phyloP scores from a whole-genome alignment of 2,888 invertebrate species.

The Agrotis exclamationis region DNA sequence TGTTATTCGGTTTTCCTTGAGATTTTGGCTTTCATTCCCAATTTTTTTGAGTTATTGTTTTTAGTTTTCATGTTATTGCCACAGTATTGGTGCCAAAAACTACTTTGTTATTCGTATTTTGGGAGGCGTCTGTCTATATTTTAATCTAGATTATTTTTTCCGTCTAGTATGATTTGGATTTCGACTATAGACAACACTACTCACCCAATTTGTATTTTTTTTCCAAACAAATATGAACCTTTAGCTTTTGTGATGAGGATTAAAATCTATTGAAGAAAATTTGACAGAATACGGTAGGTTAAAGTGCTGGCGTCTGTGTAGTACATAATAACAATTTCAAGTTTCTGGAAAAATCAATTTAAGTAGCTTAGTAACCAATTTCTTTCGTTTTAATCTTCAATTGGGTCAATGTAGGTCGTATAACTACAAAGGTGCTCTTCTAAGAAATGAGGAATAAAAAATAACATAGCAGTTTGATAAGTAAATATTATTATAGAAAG shows the following conservation, averaged over 20 bases:
- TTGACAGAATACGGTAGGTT: no score
- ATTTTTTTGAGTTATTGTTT: conserved; percentile 41
- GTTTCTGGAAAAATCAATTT: conserved; percentile 2
- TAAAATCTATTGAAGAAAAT: no score
- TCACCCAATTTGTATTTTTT: no score
- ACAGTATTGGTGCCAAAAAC: conserved; percentile 45
- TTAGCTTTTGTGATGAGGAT: no score
- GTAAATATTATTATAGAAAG: not conserved
- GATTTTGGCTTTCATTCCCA: conserved; percentile 40
- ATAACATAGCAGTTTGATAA: not conserved
- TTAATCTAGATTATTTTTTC: conserved; percentile 32
- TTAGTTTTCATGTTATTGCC: conserved; percentile 32
- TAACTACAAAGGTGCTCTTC: not conserved
- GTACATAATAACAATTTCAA: conserved; percentile 3
- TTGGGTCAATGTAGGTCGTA: not conserved
- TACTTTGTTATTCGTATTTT: conserved; percentile 47
- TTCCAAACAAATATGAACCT: no score
- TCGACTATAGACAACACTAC: no score
- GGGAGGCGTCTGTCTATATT: conserved; percentile 9
- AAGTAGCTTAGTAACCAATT: not conserved
- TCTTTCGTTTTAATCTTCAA: not conserved
- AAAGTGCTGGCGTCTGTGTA: no score
- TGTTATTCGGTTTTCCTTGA: conserved; percentile 56
- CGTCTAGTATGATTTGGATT: conserved; percentile 14
- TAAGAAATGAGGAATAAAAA: not conserved